phyloP scores from a whole-genome alignment of 1,140 invertebrate species.

The Rhizoglyphus robini region DNA sequence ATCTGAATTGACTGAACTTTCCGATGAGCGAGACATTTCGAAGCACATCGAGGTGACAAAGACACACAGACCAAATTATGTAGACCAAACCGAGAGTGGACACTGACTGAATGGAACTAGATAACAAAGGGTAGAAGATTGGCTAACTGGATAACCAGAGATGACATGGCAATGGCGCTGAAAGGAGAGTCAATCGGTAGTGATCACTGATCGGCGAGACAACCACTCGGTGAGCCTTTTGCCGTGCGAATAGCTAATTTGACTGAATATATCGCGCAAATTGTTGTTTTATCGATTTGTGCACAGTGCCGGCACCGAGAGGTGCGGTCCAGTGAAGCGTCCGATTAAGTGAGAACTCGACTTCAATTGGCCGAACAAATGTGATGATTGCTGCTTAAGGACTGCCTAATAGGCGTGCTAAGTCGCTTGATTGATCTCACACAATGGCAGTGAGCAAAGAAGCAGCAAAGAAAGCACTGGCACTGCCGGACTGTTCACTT shows the following conservation, averaged over 20 bases:
- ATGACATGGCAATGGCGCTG: too few relatives aligned
- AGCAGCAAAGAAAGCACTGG: not conserved
- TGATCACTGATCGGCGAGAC: not conserved
- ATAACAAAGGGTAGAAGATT: not conserved
- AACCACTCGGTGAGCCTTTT: not conserved
- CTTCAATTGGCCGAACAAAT: conserved; percentile 15
- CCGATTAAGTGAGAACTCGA: conserved; percentile 15
- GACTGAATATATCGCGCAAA: conserved; percentile 6
- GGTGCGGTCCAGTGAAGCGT: conserved; percentile 12
- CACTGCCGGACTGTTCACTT: not conserved
- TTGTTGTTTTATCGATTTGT: conserved; percentile 8
- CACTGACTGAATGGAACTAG: not conserved
- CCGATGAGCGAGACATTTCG: not conserved
- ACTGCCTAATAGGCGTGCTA: conserved; percentile 15
- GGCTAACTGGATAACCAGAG: too few relatives aligned
- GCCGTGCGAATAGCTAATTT: conserved; percentile 5
- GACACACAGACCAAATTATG: too few relatives aligned
- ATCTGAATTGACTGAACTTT: conserved; percentile 3
- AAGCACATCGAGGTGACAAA: not conserved
- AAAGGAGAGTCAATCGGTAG: not conserved
- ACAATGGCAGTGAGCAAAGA: not conserved
- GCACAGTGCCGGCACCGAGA: not conserved
- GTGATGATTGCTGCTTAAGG: conserved; percentile 9
- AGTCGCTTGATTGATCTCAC: conserved; percentile 12
- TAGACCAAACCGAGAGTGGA: too few relatives aligned